Conservation (phyloP, 1,140 invertebrate species). For the Ceratitis capitata region DNA sequence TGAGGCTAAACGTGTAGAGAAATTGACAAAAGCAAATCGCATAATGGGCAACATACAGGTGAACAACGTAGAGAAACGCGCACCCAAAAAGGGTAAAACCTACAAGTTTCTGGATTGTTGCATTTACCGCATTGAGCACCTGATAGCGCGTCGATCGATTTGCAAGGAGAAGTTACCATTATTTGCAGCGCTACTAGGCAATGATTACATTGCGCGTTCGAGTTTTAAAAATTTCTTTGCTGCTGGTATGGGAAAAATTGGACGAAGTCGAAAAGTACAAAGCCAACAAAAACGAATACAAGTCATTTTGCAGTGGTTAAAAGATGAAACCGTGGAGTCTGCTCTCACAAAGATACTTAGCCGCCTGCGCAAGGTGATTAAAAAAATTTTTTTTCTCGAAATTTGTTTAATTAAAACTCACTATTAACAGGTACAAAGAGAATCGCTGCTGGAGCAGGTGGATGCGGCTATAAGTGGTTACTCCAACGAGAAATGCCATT, state of each 20-base stretch:
- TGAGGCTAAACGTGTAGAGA: slow-evolving; percentile 58
- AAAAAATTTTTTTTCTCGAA: not conserved
- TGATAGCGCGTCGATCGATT: slow-evolving; percentile 73
- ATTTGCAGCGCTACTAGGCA: slow-evolving; percentile 83
- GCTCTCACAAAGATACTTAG: slow-evolving; percentile 75
- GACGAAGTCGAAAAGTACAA: slow-evolving; percentile 68
- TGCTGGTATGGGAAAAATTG: slow-evolving; percentile 71
- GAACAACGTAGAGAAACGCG: not conserved
- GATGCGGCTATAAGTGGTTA: slow-evolving; percentile 73
- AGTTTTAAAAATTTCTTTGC: slow-evolving; percentile 78
- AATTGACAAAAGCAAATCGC: slow-evolving; percentile 55
- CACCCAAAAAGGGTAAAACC: slow-evolving; percentile 42
- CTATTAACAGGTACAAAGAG: slow-evolving; percentile 62
- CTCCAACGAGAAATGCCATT: slow-evolving; percentile 67
- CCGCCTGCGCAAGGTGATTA: slow-evolving; percentile 67
- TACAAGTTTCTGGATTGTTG: slow-evolving; percentile 71
- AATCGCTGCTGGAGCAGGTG: slow-evolving; percentile 69
- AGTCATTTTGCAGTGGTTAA: slow-evolving; percentile 78
- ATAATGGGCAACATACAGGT: slow-evolving; percentile 49
- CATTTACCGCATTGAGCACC: slow-evolving; percentile 77
- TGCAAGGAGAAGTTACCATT: slow-evolving; percentile 76
- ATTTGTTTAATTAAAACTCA: too few species aligned
- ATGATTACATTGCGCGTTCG: slow-evolving; percentile 82
- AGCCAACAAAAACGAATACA: slow-evolving; percentile 74
- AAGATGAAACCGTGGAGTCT: slow-evolving; percentile 73